Conservation (phyloP, 2,797 vertebrate genomes). For the Lacerta agilis region DNA sequence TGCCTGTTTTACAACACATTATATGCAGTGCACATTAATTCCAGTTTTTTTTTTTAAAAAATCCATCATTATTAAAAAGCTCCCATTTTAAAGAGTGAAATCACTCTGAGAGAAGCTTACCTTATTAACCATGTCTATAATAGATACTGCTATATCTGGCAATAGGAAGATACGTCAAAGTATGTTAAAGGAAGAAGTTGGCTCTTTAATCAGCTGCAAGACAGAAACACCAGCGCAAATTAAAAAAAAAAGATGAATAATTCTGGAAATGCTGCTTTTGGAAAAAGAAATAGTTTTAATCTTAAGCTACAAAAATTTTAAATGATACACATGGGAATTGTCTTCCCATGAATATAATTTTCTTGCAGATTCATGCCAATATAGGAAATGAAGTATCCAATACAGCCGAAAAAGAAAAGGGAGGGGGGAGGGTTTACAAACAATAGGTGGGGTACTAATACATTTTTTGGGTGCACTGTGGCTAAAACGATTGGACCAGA, state of each 20-base stretch:
- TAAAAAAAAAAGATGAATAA: slow-evolving; percentile 26
- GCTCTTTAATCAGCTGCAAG: slow-evolving; percentile 9
- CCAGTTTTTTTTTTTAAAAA: slow-evolving; percentile 49
- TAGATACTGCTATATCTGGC: slow-evolving; percentile 44
- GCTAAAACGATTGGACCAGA: background rate
- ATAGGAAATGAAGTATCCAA: background rate
- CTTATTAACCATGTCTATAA: slow-evolving; percentile 38
- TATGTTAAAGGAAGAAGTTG: slow-evolving; percentile 25
- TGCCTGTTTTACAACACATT: slow-evolving; percentile 67
- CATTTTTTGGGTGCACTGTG: background rate
- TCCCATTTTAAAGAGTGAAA: slow-evolving; percentile 54
- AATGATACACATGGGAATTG: slow-evolving; percentile 18
- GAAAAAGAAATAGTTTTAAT: slow-evolving; percentile 39
- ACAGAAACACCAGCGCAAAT: slow-evolving; percentile 32
- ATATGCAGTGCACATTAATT: slow-evolving; percentile 52
- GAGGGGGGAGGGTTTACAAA: background rate
- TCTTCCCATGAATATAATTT: slow-evolving; percentile 13
- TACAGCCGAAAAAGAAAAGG: background rate
- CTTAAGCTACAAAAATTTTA: background rate
- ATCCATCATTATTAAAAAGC: slow-evolving; percentile 51
- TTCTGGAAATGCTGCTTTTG: slow-evolving; percentile 43
- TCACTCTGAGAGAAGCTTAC: slow-evolving; percentile 54
- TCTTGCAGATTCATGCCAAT: background rate
- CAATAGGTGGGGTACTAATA: background rate
- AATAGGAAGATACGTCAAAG: slow-evolving; percentile 44